Evolutionary conservation across 2,113 vertebrate species (phyloP).

Genomic region (Tympanuchus pallidicinctus): DNA sequence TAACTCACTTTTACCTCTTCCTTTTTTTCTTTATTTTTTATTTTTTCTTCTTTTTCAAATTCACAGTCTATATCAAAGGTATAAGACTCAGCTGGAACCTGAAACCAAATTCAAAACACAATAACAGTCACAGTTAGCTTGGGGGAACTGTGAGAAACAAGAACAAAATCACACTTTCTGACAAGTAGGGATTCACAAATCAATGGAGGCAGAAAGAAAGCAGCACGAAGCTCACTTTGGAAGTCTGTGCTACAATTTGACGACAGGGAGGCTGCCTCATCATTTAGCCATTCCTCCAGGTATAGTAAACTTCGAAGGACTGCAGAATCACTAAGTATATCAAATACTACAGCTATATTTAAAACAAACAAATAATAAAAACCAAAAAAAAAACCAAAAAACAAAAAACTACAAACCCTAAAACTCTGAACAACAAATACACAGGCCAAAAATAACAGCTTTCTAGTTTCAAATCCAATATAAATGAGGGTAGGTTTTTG

Average conservation of each 20-base stretch:
- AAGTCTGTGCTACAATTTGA: not conserved
- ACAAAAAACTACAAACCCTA: not conserved
- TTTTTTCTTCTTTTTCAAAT: not conserved
- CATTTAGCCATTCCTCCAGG: not conserved
- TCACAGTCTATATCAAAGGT: not conserved
- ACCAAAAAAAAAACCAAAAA: too few species aligned
- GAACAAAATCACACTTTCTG: slow-evolving; percentile 8
- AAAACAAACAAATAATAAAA: not conserved
- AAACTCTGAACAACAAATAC: not conserved
- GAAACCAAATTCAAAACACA: slow-evolving; percentile 28
- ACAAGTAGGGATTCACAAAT: slow-evolving; percentile 18
- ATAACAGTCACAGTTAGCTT: not conserved
- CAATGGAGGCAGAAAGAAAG: not conserved
- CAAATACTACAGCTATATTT: not conserved
- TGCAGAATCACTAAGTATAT: not conserved
- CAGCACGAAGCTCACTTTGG: not conserved
- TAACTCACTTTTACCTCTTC: not conserved
- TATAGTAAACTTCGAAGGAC: not conserved
- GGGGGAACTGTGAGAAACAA: not conserved
- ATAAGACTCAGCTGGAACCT: slow-evolving; percentile 22
- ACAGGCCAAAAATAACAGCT: not conserved
- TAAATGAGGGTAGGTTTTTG: not conserved
- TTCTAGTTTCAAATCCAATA: not conserved
- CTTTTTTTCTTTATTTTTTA: not conserved
- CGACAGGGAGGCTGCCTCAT: not conserved